Evolutionary conservation across 2,797 vertebrate genomes (phyloP).

Genomic region (Lycodopsis pacificus): DNA sequence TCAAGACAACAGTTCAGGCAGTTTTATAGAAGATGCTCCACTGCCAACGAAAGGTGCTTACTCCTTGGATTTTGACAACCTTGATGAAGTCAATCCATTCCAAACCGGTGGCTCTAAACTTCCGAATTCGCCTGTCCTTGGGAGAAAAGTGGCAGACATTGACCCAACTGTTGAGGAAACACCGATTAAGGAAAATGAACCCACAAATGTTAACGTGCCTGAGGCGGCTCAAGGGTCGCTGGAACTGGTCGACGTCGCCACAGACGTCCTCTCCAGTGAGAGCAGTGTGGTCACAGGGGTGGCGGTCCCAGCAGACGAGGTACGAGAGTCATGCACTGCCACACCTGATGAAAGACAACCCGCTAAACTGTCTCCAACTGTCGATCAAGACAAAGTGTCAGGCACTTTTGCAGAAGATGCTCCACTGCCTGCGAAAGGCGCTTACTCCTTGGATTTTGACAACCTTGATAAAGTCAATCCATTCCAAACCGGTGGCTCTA

Average conservation of each 20-base stretch:
- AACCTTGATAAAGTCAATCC: slow-evolving; percentile 75
- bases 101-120: slow-evolving; percentile 74
- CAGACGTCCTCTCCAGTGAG: slow-evolving; percentile 77
- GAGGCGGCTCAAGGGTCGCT: slow-evolving; percentile 12
- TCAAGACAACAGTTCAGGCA: slow-evolving; percentile 10
- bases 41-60: slow-evolving; percentile 63
- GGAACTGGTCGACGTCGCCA: slow-evolving; percentile 52
- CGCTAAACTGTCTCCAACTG: not conserved
- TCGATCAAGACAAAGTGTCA: slow-evolving; percentile 9
- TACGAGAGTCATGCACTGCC: slow-evolving; percentile 26
- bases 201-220: not conserved
- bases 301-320: slow-evolving; percentile 9
- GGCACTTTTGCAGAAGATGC: slow-evolving; percentile 64
- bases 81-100: slow-evolving; percentile 78
- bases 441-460: slow-evolving; percentile 76
- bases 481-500: slow-evolving; percentile 74
- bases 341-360: slow-evolving; percentile 48
- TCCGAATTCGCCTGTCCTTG: slow-evolving; percentile 71
- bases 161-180: slow-evolving; percentile 48
- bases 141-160: slow-evolving; percentile 30
- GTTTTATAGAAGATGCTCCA: slow-evolving; percentile 68
- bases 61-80: slow-evolving; percentile 74
- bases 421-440: slow-evolving; percentile 58
- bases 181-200: slow-evolving; percentile 44
- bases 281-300: slow-evolving; percentile 77